Evolutionary conservation across 2,797 vertebrate genomes (phyloP), one percentile per base, ranked within the genome.

Genomic region (Anisognathus igniventris): DNA sequence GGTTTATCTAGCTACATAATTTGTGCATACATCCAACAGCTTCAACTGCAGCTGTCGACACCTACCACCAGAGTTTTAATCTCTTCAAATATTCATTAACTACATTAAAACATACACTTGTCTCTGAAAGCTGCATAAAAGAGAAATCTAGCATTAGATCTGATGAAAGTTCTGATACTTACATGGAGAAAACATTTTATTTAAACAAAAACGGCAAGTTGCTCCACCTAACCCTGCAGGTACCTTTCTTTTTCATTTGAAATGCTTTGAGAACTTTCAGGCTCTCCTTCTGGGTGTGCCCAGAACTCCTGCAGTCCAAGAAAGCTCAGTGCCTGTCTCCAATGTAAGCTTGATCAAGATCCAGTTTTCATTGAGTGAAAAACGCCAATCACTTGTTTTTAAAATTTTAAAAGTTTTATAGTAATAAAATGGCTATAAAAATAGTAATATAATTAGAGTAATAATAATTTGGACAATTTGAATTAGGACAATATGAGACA

Each of bases 141-240:
- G 40, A 85, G 56, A 82, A 65, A 93, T 50, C 65, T 40, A 90
- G 44, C 5, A 9, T 56, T 40, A 47, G 27, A 86, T 70, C 53
- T 72, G 79, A 77, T 74, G 23, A 73, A 62, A 66, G 25, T 64
- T 83, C 33, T 44, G 61, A 67, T 60, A 53, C 33, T 90, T 50
- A 71, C 24, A 39, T 0, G 5, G 15, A 88, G 31, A 16, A 56
- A 70, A 50, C 60, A 42, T 35, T 88, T 60, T 47, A 86, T 83
- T 80, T 65, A 53, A 88, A 48, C 45, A 96, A 77, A 93, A 93
- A 42, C 4, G 17, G 20, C 35, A 67, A 64, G 57, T 71, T 74
- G n/a, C 83, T 67, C 73, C 90, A 72, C 86, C 95, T 93, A 77
- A 77, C 79, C 93, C 90, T 65, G 82, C 86, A 90, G 86, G 76